Evolutionary conservation across 2,888 invertebrate genomes (phyloP).

Genomic region (Celastrina argiolus): DNA sequence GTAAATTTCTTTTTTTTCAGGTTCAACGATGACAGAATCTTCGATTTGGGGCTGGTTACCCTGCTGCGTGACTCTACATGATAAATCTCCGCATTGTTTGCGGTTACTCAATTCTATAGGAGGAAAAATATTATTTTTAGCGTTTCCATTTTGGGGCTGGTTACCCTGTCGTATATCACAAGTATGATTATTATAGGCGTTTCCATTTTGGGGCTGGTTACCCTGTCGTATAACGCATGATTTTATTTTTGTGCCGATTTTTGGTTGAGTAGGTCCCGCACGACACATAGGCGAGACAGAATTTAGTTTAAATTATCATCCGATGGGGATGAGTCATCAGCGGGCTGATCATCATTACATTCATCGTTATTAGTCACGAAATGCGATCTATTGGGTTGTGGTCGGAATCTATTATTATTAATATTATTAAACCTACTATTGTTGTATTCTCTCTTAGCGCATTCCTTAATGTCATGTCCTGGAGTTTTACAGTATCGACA

Average conservation of each 20-base stretch:
- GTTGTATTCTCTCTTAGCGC: constrained; percentile 29
- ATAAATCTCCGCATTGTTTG: background rate
- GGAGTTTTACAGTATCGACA: constrained; percentile 29
- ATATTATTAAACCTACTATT: constrained; percentile 25
- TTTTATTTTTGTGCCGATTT: background rate
- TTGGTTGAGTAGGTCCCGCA: background rate
- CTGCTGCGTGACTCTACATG: background rate
- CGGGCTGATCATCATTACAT: no score
- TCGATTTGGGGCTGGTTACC: constrained; percentile 13
- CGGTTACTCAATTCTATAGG: background rate
- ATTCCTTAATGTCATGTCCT: constrained; percentile 25
- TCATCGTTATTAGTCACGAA: background rate
- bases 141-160: constrained; percentile 6
- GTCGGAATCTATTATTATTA: background rate
- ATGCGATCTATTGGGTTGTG: background rate
- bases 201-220: constrained; percentile 21
- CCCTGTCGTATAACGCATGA: constrained; percentile 15
- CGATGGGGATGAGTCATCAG: background rate
- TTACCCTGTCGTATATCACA: background rate
- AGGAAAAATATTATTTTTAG: background rate
- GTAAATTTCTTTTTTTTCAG: constrained; percentile 13
- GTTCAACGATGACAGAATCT: background rate
- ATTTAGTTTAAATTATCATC: constrained; percentile 11
- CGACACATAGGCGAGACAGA: background rate
- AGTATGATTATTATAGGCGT: background rate